phyloP scores from a whole-genome alignment of 2,113 vertebrate genomes.

The Thryonomys swinderianus region DNA sequence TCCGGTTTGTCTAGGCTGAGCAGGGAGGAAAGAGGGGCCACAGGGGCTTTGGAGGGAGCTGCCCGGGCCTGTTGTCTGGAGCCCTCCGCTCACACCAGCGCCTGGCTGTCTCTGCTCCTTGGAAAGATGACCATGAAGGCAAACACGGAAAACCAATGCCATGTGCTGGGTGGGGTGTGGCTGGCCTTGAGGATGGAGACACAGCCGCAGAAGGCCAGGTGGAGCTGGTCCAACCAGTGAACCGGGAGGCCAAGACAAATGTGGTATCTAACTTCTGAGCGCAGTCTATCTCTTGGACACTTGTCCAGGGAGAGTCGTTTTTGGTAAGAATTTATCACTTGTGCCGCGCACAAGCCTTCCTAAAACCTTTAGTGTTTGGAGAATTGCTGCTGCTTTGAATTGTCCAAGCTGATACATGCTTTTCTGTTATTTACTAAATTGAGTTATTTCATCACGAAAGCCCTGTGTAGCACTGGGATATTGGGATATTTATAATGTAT shows the following conservation, averaged over 20 bases:
- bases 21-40: not conserved
- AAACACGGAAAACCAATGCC: not conserved
- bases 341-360: not conserved
- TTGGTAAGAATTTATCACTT: not conserved
- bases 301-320: not conserved
- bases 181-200: not conserved
- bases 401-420: not conserved
- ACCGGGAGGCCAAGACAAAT: not conserved
- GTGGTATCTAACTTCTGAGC: slow-evolving; percentile 41
- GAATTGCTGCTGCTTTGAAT: not conserved
- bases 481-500: not conserved
- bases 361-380: not conserved
- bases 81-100: accelerated
- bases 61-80: not conserved
- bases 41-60: too few species aligned
- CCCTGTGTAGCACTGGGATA: not conserved
- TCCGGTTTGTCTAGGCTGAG: not conserved
- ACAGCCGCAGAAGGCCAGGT: not conserved
- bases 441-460: not conserved
- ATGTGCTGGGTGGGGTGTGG: not conserved
- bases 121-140: not conserved
- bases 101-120: accelerated
- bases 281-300: not conserved
- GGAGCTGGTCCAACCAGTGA: not conserved
- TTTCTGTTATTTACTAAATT: not conserved